phyloP scores from a whole-genome alignment of 2,113 vertebrate species.

The Bagarius yarrelli region DNA sequence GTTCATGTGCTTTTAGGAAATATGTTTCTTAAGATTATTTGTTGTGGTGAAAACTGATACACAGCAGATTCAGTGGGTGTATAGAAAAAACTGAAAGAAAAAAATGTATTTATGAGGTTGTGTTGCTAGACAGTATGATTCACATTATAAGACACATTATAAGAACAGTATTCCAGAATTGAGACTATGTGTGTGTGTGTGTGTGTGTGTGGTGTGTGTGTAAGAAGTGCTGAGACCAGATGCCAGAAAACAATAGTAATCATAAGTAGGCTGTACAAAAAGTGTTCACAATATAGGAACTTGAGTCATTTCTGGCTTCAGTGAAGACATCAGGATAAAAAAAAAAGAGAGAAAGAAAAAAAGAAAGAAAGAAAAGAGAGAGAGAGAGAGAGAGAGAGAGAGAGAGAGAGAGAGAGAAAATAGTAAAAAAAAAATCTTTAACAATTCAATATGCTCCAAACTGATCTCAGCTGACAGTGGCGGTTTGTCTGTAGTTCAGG shows the following conservation, averaged over 20 bases:
- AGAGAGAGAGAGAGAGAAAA: slow-evolving; percentile 48
- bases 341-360: slow-evolving; percentile 7
- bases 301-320: slow-evolving; percentile 75
- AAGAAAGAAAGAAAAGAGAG: slow-evolving; percentile 49
- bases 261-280: slow-evolving; percentile 22
- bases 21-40: not conserved
- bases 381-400: slow-evolving; percentile 8
- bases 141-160: not conserved
- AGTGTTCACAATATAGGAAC: slow-evolving; percentile 58
- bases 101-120: not conserved
- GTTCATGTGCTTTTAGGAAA: no score
- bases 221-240: slow-evolving; percentile 69
- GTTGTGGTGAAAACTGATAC: not conserved
- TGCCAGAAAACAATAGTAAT: slow-evolving; percentile 29
- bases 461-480: slow-evolving; percentile 90
- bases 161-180: slow-evolving; percentile 2
- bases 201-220: slow-evolving; percentile 69
- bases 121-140: not conserved
- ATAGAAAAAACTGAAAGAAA: not conserved
- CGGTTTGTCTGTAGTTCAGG: slow-evolving; percentile 94
- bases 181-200: not conserved
- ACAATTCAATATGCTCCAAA: slow-evolving; percentile 88
- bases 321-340: slow-evolving; percentile 77
- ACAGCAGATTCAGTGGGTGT: not conserved
- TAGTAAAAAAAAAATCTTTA: slow-evolving; percentile 75